Evolutionary conservation across 2,888 invertebrate species (phyloP), one percentile per base, ranked within the genome.

Genomic region (Pollenia labialis): DNA sequence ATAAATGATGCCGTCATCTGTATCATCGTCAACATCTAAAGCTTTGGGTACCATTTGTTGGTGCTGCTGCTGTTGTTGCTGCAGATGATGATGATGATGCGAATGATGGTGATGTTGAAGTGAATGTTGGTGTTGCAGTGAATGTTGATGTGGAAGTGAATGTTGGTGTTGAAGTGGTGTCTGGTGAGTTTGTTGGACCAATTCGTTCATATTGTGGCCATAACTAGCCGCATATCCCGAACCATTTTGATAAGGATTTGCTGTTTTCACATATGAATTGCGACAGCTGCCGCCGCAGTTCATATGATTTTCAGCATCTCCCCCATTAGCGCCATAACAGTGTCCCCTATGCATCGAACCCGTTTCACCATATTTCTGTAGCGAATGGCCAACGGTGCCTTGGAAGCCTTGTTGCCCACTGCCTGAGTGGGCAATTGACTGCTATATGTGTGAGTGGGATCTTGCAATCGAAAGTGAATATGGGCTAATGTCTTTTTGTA

Each of bases 371-470:
- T 83, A 87, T 69, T 89, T 89, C 77, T 92, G 92, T 23, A 89
- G 79, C 11, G 91, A 90, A 18, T 92, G 91, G 8, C 84, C 89
- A 42, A 91, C 90, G 87, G 89, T 89, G 9, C 91, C 90, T 50
- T 81, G 80, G 48, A 84, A 84, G 66, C 89, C 88, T 77, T 92
- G 92, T 81, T 89, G 87, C 62, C 90, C 91, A 89, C 93, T 92
- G 86, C 90, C 90, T 85, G 91, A 91, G 90, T 93, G 92, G 90
- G 91, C 91, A 89, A 92, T 92, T 92, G 93, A 92, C 90, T 93
- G 93, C 93, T 93, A 93, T 91, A 93, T 93, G 89, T 93, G 93
- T 71, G 93, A 93, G 85, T 93, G 93, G 1, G 93, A 93, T 76
- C 91, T 93, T 50, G 93, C 93, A 86, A 93, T 90, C 23, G 93